A percentile compares a stretch with the other conserved stretches of the same genome.
These are phyloP conservation scores for Microdon myrmicae DNA, from an alignment of 2,888 invertebrate genomes.

Conservation along the genomic window DNA sequence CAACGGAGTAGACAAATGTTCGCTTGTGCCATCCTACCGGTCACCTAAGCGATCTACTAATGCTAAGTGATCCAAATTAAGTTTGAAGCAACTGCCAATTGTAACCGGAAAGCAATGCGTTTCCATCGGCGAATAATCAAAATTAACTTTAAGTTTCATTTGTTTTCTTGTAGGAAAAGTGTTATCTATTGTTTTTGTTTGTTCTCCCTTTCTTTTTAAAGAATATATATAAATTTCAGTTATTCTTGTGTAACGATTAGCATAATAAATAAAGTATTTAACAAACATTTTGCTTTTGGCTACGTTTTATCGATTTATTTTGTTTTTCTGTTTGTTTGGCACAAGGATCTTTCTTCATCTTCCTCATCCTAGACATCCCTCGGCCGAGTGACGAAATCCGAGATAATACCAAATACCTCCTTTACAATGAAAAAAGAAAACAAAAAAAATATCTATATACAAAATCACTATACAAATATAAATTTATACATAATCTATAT, in stretches of 20 bases:
- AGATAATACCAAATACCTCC: conserved; percentile 66
- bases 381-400: conserved; percentile 55
- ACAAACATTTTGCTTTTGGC: conserved; percentile 52
- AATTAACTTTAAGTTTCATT: conserved; percentile 65
- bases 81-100: too few species aligned
- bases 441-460: conserved; percentile 51
- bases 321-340: conserved; percentile 12
- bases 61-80: too few species aligned
- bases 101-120: too few species aligned
- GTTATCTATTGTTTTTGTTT: conserved; percentile 45
- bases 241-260: conserved; percentile 16
- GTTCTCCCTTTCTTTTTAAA: conserved; percentile 31
- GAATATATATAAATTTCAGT: conserved; percentile 21
- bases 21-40: too few species aligned
- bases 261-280: conserved; percentile 52
- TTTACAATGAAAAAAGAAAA: conserved; percentile 60
- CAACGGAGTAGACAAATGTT: too few species aligned
- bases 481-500: conserved; percentile 41
- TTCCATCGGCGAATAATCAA: too few species aligned
- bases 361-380: neutral
- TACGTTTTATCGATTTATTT: conserved; percentile 4
- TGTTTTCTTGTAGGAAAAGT: conserved; percentile 19
- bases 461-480: conserved; percentile 35
- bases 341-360: conserved; percentile 20
- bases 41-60: too few species aligned